Conservation (phyloP, 2,113 vertebrate genomes). For the Psilopogon haemacephalus region DNA sequence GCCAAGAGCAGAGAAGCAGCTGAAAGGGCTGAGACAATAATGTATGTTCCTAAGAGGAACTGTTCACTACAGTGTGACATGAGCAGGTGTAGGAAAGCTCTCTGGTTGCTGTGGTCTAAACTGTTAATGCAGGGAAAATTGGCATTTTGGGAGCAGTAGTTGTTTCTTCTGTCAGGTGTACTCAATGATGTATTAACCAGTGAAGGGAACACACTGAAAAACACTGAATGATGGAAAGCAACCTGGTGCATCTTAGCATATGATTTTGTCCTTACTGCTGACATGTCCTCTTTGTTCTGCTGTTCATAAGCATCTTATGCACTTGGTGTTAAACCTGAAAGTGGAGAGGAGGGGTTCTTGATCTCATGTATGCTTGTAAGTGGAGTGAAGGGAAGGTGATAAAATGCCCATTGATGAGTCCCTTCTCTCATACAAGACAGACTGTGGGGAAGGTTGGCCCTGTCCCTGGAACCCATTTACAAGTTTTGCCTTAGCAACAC, state of each 20-base stretch:
- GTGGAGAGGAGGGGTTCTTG: not conserved
- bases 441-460: not conserved
- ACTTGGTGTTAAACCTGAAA: not conserved
- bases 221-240: not conserved
- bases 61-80: not conserved
- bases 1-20: not conserved
- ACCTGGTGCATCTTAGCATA: not conserved
- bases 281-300: not conserved
- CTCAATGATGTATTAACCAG: not conserved
- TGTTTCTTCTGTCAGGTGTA: not conserved
- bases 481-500: not conserved
- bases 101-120: not conserved
- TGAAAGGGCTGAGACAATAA: not conserved
- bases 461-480: not conserved
- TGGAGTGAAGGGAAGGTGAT: not conserved
- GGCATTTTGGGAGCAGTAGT: not conserved
- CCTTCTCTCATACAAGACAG: not conserved
- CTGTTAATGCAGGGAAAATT: not conserved
- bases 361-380: rapidly evolving
- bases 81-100: not conserved
- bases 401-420: not conserved
- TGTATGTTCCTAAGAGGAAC: not conserved
- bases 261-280: not conserved
- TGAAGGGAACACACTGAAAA: not conserved
- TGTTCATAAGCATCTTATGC: rapidly evolving